phyloP scores from a whole-genome alignment of 2,797 vertebrate species.

The Phrynocephalus vlangalii region DNA sequence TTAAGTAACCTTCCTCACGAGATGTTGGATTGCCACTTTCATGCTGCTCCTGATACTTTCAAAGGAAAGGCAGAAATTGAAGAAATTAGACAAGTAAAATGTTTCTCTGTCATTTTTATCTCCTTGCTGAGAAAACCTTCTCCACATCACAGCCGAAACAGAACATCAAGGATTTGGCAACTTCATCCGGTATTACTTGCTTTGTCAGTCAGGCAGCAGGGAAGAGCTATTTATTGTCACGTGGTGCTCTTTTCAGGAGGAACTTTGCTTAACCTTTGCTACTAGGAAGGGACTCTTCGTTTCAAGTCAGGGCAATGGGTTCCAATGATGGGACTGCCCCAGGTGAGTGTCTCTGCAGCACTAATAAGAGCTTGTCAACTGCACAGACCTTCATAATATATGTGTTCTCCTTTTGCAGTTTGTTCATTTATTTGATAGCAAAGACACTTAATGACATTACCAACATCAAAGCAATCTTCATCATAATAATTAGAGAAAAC shows the following conservation, averaged over 20 bases:
- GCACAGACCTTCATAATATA: background rate
- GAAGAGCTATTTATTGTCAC: background rate
- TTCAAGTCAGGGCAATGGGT: slow-evolving; percentile 4
- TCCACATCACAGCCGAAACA: background rate
- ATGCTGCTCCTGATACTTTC: background rate
- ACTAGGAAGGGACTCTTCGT: background rate
- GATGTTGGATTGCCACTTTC: background rate
- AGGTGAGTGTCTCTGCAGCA: slow-evolving; percentile 15
- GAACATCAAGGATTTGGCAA: background rate
- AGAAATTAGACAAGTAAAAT: slow-evolving; percentile 1
- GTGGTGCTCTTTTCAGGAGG: background rate
- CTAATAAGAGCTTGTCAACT: slow-evolving; percentile 15
- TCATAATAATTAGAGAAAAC: background rate
- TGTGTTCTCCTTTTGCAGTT: slow-evolving; percentile 1
- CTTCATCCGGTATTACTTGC: background rate
- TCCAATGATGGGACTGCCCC: background rate
- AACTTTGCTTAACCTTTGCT: slow-evolving; percentile 16
- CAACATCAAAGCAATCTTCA: background rate
- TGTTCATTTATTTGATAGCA: background rate
- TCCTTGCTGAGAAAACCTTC: background rate
- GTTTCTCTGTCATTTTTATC: background rate
- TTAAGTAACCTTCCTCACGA: background rate
- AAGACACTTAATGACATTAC: background rate
- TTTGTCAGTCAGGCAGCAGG: background rate
- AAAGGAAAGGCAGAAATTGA: background rate